A percentile compares a stretch with the other conserved stretches of the same genome.
Conservation (phyloP, 2,888 invertebrate genomes). For the Nineta flava region DNA sequence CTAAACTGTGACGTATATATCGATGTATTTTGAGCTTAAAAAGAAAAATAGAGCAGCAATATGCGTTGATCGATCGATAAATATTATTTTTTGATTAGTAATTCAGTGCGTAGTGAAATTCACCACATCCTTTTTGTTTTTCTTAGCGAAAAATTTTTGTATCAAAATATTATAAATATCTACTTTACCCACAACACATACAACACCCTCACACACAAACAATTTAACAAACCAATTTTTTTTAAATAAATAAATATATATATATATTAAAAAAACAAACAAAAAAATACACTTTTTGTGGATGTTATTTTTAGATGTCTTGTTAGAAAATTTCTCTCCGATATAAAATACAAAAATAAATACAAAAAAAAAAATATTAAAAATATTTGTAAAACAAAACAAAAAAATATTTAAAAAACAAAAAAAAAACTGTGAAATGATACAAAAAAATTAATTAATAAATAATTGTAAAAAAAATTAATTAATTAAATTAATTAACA, state of each 20-base stretch:
- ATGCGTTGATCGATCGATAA: background rate
- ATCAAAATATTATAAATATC: too few relatives aligned
- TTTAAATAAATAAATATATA: background rate
- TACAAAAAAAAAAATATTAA: constrained; percentile 7
- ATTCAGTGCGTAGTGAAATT: background rate
- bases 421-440: constrained; percentile 12
- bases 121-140: constrained; percentile 2
- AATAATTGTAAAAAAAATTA: constrained; percentile 16
- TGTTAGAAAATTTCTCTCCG: constrained; percentile 20
- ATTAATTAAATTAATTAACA: constrained; percentile 9
- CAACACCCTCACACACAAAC: background rate
- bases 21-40: too few relatives aligned
- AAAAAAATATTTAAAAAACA: constrained; percentile 20
- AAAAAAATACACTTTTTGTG: constrained; percentile 11
- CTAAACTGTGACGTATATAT: too few relatives aligned
- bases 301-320: constrained; percentile 31
- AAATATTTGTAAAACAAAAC: constrained; percentile 16
- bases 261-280: background rate
- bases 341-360: too few relatives aligned
- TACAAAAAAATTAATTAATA: constrained; percentile 17
- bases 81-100: background rate
- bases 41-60: background rate
- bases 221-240: background rate
- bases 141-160: too few relatives aligned
- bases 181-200: background rate